phyloP scores from a whole-genome alignment of 2,797 vertebrate genomes.

The Todus mexicanus region DNA sequence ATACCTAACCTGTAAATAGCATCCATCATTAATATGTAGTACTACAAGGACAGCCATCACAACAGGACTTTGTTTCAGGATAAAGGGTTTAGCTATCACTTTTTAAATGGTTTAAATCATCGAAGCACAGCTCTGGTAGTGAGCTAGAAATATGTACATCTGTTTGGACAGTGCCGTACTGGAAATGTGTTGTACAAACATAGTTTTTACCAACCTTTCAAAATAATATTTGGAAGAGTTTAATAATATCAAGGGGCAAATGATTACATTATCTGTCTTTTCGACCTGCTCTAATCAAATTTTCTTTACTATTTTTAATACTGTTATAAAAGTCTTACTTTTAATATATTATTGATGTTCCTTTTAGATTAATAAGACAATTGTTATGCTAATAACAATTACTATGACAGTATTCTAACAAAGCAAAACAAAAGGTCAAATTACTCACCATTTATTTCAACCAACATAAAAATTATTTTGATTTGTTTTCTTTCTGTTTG shows the following conservation, averaged over 20 bases:
- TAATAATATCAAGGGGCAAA: background rate
- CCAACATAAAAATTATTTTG: background rate
- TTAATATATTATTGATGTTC: background rate
- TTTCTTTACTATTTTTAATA: background rate
- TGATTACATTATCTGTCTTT: background rate
- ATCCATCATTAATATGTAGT: background rate
- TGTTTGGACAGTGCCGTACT: background rate
- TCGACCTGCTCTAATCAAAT: background rate
- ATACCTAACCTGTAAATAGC: background rate
- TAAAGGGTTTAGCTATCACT: background rate
- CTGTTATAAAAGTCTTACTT: background rate
- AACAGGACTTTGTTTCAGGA: background rate
- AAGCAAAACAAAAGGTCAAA: background rate
- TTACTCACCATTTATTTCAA: background rate
- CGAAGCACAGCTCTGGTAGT: background rate
- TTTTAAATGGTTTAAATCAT: constrained; percentile 16
- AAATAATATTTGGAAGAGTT: background rate
- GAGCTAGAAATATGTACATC: constrained; percentile 9
- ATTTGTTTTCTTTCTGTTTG: background rate
- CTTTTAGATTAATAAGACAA: background rate
- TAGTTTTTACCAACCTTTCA: background rate
- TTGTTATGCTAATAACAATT: background rate
- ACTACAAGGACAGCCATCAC: background rate
- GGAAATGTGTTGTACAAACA: background rate
- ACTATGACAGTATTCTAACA: background rate